Evolutionary conservation across 2,113 vertebrate species (phyloP), one percentile per base, ranked within the genome.

Genomic region (Trochalopteron elliotii): DNA sequence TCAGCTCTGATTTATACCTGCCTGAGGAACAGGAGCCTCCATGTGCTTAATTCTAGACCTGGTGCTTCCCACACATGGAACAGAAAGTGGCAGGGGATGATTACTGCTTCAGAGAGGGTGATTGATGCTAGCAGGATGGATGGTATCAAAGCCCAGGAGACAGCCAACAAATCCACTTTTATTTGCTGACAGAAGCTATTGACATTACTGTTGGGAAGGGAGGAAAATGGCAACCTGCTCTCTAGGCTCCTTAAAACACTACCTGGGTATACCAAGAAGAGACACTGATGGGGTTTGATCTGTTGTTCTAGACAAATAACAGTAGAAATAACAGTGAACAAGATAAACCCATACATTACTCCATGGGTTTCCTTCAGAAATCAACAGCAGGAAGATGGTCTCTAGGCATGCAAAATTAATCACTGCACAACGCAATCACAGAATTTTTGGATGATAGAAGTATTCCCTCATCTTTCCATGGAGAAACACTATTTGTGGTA

Each of bases 161-260:
- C 47, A 65, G 40, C 47, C 80, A 85, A 83, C 64, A 91, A 88
- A 93, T 89, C 83, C 71, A 60, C 31, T 69, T 96, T 90, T 92
- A 93, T 84, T 91, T 91, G 93, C 78, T 95, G 93, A 96, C 94
- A 97, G 77, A 81, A 94, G 68, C 72, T 95, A 93, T 75, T 94
- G 92, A 90, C 77, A 69, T 94, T 77, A 89, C 83, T 86, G 80
- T 11, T 89, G 75, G 39, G 4, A 83, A 60, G 57, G 63, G 31
- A 59, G 23, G 50, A 8, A 72, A 81, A 83, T 31, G 57, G 91
- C 83, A 95, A 69, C 69, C 53, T 89, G 84, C 88, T 91, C 92
- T 77, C 28, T 53, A 75, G 82, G 92, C 82, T 96, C 61, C 91
- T 96, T 90, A 82, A 91, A 96, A 90, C 85, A 90, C 47, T 80